Percentiles rank a stretch among this genome's conserved stretches.
phyloP scores from a whole-genome alignment of 2,888 invertebrate genomes.

The Caenorhabditis sp. region DNA sequence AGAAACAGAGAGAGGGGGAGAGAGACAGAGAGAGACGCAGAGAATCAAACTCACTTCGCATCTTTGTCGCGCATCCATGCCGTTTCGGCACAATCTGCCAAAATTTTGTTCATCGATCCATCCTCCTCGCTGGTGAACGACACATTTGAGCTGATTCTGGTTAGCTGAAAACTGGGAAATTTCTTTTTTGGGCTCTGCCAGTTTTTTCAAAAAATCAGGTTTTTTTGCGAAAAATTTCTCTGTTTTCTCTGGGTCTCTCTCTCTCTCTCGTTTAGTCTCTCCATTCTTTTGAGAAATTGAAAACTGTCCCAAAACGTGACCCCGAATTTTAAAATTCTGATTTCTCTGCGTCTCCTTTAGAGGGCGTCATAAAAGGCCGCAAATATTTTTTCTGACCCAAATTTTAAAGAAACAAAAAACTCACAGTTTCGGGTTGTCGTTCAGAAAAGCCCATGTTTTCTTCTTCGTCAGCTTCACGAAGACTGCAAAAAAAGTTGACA shows the following conservation, averaged over 20 bases:
- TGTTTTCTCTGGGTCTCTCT: too few relatives aligned
- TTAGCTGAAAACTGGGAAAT: slow-evolving; percentile 12
- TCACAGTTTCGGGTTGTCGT: too few relatives aligned
- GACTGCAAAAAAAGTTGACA: neutral
- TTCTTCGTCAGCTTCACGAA: neutral
- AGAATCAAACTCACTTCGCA: slow-evolving; percentile 28
- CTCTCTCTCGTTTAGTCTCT: too few relatives aligned
- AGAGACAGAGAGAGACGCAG: neutral
- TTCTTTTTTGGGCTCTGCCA: too few relatives aligned
- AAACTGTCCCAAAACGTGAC: too few relatives aligned
- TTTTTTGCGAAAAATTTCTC: too few relatives aligned
- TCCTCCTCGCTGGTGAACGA: slow-evolving; percentile 26
- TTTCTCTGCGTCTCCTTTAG: too few relatives aligned
- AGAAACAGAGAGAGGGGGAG: neutral
- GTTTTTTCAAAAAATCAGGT: too few relatives aligned
- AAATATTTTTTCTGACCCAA: neutral
- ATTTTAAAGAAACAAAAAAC: too few relatives aligned
- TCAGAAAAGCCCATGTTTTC: neutral
- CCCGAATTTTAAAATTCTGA: too few relatives aligned
- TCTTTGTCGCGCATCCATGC: slow-evolving; percentile 44
- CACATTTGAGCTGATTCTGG: slow-evolving; percentile 27
- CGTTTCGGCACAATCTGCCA: slow-evolving; percentile 38
- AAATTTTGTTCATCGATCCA: slow-evolving; percentile 24
- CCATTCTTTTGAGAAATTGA: too few relatives aligned
- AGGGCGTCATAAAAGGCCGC: too few relatives aligned